Conservation (phyloP, 2,113 vertebrate genomes). For the Pyxicephalus adspersus region DNA sequence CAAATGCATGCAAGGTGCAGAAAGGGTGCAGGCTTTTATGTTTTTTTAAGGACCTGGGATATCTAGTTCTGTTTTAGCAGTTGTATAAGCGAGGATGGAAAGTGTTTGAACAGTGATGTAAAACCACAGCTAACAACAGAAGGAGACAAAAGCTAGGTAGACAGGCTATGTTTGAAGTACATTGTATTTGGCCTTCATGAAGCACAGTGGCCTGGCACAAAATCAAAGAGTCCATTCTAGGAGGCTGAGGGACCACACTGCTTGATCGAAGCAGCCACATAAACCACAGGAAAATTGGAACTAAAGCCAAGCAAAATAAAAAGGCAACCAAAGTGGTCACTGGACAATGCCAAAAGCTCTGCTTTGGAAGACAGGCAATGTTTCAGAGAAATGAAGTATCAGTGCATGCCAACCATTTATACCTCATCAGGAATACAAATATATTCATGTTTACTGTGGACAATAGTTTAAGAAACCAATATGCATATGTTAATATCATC, state of each 20-base stretch:
- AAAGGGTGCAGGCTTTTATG: conserved; percentile 59
- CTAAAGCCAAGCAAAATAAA: conserved; percentile 77
- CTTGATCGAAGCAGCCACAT: conserved; percentile 78
- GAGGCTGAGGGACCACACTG: conserved; percentile 81
- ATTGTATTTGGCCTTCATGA: conserved; percentile 78
- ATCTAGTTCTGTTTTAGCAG: conserved; percentile 60
- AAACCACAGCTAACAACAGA: conserved; percentile 81
- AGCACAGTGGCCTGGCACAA: conserved; percentile 76
- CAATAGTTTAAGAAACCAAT: neutral
- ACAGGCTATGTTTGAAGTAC: conserved; percentile 78
- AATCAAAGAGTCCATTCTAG: conserved; percentile 78
- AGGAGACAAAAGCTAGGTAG: conserved; percentile 80
- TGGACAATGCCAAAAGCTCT: conserved; percentile 63
- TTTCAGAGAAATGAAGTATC: conserved; percentile 5
- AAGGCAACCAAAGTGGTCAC: conserved; percentile 70
- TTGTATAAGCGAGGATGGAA: conserved; percentile 43
- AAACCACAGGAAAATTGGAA: conserved; percentile 72
- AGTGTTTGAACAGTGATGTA: conserved; percentile 78
- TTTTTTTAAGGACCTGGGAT: conserved; percentile 69
- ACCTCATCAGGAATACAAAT: conserved; percentile 23
- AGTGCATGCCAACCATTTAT: conserved; percentile 8
- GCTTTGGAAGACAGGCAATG: conserved; percentile 55
- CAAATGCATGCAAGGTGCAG: neutral
- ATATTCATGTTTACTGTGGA: conserved; percentile 11
- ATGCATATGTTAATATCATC: neutral